A percentile compares a stretch with the other conserved stretches of the same genome.
These are phyloP conservation scores for Caenorhabditis uteleia DNA, from an alignment of 2,888 invertebrate species.

Conservation along the genomic window DNA sequence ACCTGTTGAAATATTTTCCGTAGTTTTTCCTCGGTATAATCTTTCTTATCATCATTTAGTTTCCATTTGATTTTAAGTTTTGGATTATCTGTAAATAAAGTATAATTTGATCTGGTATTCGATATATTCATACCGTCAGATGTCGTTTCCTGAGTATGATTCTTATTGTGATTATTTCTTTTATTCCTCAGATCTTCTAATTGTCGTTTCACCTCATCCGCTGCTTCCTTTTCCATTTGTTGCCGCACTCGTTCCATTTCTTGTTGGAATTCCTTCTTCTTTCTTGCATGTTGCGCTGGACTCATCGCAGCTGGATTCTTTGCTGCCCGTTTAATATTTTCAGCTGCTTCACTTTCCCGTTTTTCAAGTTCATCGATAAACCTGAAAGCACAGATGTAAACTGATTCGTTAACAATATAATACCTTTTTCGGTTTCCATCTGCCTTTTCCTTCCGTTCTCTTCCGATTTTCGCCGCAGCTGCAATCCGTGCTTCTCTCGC, in stretches of 20 bases:
- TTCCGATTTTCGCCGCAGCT: constrained; percentile 31
- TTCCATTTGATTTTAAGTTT: constrained; percentile 35
- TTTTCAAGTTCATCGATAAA: constrained; percentile 45
- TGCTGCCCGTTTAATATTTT: constrained; percentile 13
- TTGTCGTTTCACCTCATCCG: constrained; percentile 40
- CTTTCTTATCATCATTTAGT: constrained; percentile 4
- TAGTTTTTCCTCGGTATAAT: constrained; percentile 20
- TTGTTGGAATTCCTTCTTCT: constrained; percentile 14
- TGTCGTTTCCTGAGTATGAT: background rate
- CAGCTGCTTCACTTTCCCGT: constrained; percentile 37
- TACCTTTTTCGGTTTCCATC: constrained; percentile 41
- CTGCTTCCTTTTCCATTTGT: constrained; percentile 37
- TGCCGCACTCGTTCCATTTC: constrained; percentile 41
- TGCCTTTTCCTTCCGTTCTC: constrained; percentile 46
- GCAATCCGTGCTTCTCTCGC: constrained; percentile 22
- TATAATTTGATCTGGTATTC: too few relatives aligned
- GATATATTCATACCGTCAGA: too few relatives aligned
- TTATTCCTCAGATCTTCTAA: too few relatives aligned
- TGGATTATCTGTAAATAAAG: too few relatives aligned
- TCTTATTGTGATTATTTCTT: too few relatives aligned
- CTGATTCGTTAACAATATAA: background rate
- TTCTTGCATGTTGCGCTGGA: constrained; percentile 17
- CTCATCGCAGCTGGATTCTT: constrained; percentile 9
- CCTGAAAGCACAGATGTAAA: constrained; percentile 2
- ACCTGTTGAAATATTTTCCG: constrained; percentile 17